Conservation (phyloP, 53 echinoderm and acorn worm genomes). For the Paelopatides confundens region DNA sequence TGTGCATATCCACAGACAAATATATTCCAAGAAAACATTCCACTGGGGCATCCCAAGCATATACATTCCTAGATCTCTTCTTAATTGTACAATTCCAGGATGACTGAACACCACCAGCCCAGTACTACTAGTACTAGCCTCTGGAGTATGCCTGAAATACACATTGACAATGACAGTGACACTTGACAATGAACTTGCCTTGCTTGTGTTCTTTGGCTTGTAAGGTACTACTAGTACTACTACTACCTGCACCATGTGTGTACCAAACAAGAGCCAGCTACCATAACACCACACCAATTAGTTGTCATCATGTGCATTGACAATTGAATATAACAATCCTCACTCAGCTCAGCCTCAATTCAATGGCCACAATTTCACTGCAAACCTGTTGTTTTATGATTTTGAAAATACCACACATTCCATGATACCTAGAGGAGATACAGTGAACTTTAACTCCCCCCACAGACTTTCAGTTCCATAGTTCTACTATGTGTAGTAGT, state of each 20-base stretch:
- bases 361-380: neutral
- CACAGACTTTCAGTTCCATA: too few species aligned
- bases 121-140: too few species aligned
- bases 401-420: conserved; percentile 35
- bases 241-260: too few species aligned
- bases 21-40: conserved; percentile 6
- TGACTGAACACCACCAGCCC: neutral
- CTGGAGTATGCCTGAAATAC: neutral
- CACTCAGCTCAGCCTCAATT: neutral
- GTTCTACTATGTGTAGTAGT: too few species aligned
- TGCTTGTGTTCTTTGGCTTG: too few species aligned
- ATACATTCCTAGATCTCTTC: neutral
- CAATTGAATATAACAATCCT: neutral
- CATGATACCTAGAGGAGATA: neutral
- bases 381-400: conserved; percentile 34
- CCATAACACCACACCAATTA: too few species aligned
- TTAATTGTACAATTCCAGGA: neutral
- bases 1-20: neutral
- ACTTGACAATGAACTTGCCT: neutral
- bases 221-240: too few species aligned
- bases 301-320: too few species aligned
- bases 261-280: too few species aligned
- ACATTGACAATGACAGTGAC: too few species aligned
- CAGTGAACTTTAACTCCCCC: neutral
- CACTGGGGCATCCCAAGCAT: neutral